Conservation (phyloP, 2,888 invertebrate species). For the Entomobrya multifasciata region DNA sequence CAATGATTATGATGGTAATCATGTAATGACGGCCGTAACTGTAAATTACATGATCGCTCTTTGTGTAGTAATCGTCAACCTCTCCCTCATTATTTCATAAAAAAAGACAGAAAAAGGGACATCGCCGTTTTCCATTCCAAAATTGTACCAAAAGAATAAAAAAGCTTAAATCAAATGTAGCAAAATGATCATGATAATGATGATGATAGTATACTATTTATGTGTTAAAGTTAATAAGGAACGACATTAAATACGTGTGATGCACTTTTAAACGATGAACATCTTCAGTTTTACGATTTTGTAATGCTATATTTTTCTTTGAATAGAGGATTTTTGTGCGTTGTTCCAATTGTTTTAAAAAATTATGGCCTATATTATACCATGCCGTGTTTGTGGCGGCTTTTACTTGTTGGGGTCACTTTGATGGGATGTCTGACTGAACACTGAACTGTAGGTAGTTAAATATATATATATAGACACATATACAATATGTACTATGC, state of each 20-base stretch:
- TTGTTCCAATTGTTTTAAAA: conserved; percentile 39
- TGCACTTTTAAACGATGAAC: conserved; percentile 15
- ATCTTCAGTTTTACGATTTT: too few species aligned
- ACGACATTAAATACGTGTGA: conserved; percentile 1
- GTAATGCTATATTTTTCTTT: background rate
- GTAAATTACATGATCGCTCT: conserved; percentile 57
- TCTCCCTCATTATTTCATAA: conserved; percentile 43
- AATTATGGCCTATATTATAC: conserved; percentile 17
- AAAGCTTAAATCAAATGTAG: background rate
- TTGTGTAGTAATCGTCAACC: conserved; percentile 49
- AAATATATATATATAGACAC: background rate
- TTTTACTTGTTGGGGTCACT: background rate
- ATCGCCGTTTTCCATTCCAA: background rate
- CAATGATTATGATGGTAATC: conserved; percentile 49
- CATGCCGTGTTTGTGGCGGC: conserved; percentile 20
- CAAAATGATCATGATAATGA: too few species aligned
- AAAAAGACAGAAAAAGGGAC: background rate
- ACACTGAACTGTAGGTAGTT: background rate
- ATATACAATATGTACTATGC: too few species aligned
- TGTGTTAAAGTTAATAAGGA: conserved; percentile 9
- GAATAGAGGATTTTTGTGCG: background rate
- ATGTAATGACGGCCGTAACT: conserved; percentile 54
- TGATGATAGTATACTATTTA: conserved; percentile 9
- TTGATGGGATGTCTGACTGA: background rate
- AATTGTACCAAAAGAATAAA: background rate